These are phyloP conservation scores for Argyra leucocephala DNA, from an alignment of 2,888 invertebrate genomes.

Conservation along the genomic window DNA sequence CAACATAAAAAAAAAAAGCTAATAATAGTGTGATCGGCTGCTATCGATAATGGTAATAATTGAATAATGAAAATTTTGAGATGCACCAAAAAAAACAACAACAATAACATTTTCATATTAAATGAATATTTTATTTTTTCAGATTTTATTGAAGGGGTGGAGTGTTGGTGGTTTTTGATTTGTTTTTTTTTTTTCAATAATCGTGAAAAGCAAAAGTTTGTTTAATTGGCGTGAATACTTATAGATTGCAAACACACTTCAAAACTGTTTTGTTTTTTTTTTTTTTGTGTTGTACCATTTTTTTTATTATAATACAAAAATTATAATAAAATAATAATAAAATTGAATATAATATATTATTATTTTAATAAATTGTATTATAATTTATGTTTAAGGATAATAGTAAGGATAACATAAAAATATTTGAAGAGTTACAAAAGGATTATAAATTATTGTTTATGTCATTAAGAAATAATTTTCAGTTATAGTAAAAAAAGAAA, in stretches of 20 bases:
- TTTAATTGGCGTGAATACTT: background rate
- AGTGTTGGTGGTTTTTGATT: background rate
- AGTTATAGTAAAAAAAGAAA: no score
- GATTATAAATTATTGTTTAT: no score
- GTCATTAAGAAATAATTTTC: no score
- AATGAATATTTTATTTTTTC: no score
- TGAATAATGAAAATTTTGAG: background rate
- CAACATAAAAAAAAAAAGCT: no score
- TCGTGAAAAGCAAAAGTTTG: background rate
- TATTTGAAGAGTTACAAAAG: no score
- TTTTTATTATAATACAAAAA: background rate
- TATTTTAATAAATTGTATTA: background rate
- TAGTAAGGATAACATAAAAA: background rate
- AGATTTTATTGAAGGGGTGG: background rate
- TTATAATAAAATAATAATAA: background rate
- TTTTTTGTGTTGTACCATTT: no score
- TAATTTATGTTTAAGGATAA: background rate
- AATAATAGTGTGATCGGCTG: background rate
- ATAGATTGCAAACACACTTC: background rate
- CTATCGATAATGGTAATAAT: background rate
- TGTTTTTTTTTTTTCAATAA: background rate
- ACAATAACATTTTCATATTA: background rate
- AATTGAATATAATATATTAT: background rate
- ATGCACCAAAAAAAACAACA: no score
- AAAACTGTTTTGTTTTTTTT: background rate